Evolutionary conservation across 2,113 vertebrate species (phyloP).

Genomic region (Oreotrochilus melanogaster): DNA sequence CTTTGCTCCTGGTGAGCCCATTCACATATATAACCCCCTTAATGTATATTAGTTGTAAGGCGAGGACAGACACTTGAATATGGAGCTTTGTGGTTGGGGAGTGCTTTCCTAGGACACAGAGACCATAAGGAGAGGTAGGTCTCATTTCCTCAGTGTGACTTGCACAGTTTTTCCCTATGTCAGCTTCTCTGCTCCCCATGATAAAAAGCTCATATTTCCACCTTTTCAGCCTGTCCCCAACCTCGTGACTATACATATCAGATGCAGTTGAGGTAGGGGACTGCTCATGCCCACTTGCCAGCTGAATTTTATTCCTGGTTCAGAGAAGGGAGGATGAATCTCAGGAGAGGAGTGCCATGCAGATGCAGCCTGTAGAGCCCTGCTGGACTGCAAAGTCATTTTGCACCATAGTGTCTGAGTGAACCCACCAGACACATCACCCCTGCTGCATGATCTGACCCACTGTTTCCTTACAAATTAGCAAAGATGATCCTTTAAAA

Average conservation of each 20-base stretch:
- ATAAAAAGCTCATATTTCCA: neutral
- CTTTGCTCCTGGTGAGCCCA: neutral
- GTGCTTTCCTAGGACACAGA: neutral
- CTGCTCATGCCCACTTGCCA: neutral
- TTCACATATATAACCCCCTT: neutral
- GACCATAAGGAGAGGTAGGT: neutral
- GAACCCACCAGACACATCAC: neutral
- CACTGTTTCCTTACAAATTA: neutral
- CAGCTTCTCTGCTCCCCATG: neutral
- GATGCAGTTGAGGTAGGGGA: neutral
- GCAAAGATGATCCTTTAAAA: neutral
- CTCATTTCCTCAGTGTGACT: neutral
- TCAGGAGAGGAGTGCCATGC: neutral
- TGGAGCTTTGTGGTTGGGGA: neutral
- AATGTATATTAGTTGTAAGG: neutral
- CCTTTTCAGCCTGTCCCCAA: neutral
- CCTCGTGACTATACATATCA: neutral
- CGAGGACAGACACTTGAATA: neutral
- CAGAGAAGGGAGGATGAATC: neutral
- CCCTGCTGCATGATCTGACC: neutral
- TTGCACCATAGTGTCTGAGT: fast-evolving
- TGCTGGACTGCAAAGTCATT: neutral
- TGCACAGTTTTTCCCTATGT: neutral
- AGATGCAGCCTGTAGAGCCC: neutral
- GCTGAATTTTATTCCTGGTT: neutral